Evolutionary conservation across 2,888 invertebrate genomes (phyloP).

Genomic region (Mythimna albipuncta): DNA sequence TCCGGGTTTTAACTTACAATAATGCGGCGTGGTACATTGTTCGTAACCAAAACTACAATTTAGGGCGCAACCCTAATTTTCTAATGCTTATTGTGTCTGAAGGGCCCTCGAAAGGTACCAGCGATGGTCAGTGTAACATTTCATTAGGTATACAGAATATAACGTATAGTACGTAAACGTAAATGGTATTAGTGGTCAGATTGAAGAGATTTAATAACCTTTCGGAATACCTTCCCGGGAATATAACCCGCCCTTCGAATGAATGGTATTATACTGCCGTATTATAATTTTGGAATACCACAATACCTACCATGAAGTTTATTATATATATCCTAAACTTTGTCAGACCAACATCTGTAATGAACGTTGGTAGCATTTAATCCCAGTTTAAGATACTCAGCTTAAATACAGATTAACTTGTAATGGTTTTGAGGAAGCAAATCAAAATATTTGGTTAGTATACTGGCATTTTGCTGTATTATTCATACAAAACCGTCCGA

Average conservation of each 20-base stretch:
- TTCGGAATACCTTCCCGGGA: background rate
- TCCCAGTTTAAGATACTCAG: background rate
- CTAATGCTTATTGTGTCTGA: constrained; percentile 72
- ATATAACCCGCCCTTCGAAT: background rate
- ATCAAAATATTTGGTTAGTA: background rate
- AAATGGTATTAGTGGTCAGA: constrained; percentile 20
- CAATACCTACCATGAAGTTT: background rate
- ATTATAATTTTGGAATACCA: background rate
- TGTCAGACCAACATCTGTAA: too few relatives aligned
- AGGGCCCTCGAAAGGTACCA: constrained; percentile 75
- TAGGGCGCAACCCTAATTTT: constrained; percentile 73
- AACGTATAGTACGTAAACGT: constrained; percentile 1
- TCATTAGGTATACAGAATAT: constrained; percentile 59
- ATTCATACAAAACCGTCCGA: constrained; percentile 3
- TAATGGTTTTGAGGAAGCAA: background rate
- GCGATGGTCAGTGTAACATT: constrained; percentile 82
- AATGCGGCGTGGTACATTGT: constrained; percentile 64
- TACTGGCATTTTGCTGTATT: background rate
- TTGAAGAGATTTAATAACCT: background rate
- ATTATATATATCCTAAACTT: too few relatives aligned
- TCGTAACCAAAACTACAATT: constrained; percentile 43
- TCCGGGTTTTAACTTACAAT: constrained; percentile 72
- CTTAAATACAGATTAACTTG: background rate
- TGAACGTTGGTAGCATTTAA: background rate
- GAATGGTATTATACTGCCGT: background rate